Evolutionary conservation across 2,113 vertebrate genomes (phyloP).

Genomic region (Clarias gariepinus): DNA sequence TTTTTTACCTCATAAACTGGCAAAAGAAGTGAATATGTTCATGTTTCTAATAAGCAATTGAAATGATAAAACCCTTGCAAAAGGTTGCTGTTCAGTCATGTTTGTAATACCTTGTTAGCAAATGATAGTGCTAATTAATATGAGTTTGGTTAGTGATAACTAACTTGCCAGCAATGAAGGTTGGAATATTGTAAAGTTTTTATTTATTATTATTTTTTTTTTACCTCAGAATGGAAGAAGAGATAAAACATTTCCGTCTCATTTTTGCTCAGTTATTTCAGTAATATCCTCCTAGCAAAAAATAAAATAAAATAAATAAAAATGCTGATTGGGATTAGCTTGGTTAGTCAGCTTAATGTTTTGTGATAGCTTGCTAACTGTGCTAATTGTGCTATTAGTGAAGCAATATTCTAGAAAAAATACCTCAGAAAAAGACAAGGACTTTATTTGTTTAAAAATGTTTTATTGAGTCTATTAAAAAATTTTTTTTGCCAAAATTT

Average conservation of each 20-base stretch:
- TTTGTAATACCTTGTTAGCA: not conserved
- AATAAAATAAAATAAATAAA: too few relatives aligned
- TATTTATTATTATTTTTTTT: too few relatives aligned
- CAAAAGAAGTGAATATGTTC: not conserved
- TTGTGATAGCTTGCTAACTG: too few relatives aligned
- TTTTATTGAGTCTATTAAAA: not conserved
- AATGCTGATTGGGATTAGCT: too few relatives aligned
- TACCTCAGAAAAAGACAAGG: not conserved
- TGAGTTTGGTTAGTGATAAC: not conserved
- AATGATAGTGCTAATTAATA: not conserved
- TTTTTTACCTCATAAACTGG: not conserved
- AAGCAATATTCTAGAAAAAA: too few relatives aligned
- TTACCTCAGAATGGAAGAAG: not conserved
- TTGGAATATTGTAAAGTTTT: not conserved
- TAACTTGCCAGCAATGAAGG: not conserved
- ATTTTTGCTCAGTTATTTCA: too few relatives aligned
- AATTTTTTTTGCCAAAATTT: not conserved
- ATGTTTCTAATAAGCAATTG: not conserved
- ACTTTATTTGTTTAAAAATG: not conserved
- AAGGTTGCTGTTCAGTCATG: not conserved
- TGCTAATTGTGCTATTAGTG: too few relatives aligned
- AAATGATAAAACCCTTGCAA: not conserved
- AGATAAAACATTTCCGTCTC: too few relatives aligned
- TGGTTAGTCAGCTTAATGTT: too few relatives aligned
- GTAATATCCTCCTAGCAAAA: too few relatives aligned